Conservation (phyloP, 2,888 invertebrate genomes). For the Oeneis ivallda region DNA sequence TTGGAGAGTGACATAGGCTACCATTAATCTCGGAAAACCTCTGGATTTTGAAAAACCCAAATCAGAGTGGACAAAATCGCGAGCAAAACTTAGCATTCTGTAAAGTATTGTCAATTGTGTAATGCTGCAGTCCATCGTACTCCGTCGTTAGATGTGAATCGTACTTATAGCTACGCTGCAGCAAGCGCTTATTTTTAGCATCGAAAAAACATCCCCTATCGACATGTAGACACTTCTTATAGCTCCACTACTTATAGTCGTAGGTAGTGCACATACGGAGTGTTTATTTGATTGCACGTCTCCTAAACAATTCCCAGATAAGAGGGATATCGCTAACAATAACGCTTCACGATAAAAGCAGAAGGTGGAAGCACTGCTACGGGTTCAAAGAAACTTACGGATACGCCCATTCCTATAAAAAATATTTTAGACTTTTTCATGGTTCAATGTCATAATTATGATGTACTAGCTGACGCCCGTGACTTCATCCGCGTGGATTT, state of each 20-base stretch:
- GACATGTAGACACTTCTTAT: not conserved
- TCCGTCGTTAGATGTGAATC: too few relatives aligned
- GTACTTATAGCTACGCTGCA: not conserved
- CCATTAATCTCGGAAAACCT: not conserved
- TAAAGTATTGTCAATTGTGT: too few relatives aligned
- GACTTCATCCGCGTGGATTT: too few relatives aligned
- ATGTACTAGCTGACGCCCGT: too few relatives aligned
- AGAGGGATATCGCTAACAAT: conserved; percentile 69
- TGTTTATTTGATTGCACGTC: conserved; percentile 68
- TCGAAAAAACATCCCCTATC: not conserved
- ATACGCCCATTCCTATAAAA: conserved; percentile 39
- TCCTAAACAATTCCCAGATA: conserved; percentile 73
- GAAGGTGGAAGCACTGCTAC: conserved; percentile 61
- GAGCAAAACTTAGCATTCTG: not conserved
- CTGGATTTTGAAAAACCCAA: not conserved
- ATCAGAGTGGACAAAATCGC: not conserved
- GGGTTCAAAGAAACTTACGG: conserved; percentile 43
- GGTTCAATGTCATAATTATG: too few relatives aligned
- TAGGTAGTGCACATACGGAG: conserved; percentile 34
- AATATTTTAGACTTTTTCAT: too few relatives aligned
- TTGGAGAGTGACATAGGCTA: not conserved
- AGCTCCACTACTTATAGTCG: not conserved
- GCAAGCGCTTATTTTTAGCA: too few relatives aligned
- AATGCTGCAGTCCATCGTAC: not conserved
- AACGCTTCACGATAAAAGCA: conserved; percentile 72